Evolutionary conservation across 2,113 vertebrate genomes (phyloP).

Genomic region (Tenebrosternarchus preto): DNA sequence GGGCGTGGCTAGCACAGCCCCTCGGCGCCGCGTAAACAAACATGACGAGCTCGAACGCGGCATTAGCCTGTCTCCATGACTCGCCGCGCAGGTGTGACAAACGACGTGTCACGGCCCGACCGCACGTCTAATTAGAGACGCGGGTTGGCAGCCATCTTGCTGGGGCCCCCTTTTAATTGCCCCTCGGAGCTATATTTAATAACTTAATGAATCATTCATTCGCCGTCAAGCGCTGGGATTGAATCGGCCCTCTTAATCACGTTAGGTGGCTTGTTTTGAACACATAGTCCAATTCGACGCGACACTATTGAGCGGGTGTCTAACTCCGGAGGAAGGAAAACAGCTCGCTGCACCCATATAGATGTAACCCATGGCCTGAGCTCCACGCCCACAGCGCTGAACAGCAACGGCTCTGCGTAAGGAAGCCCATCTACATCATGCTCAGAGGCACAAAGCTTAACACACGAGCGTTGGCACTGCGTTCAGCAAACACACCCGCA

Average conservation of each 20-base stretch:
- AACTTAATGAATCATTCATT: slow-evolving; percentile 61
- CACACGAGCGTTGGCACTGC: slow-evolving; percentile 1
- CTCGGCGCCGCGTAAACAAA: slow-evolving; percentile 33
- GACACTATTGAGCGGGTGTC: slow-evolving; percentile 48
- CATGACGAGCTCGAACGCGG: slow-evolving; percentile 27
- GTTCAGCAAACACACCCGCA: background rate
- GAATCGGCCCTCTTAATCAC: slow-evolving; percentile 56
- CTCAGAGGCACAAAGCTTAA: slow-evolving; percentile 10
- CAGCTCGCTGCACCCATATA: slow-evolving; percentile 55
- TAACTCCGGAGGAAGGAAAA: slow-evolving; percentile 3
- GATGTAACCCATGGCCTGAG: slow-evolving; percentile 47
- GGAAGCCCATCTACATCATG: background rate
- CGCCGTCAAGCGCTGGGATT: slow-evolving; percentile 47
- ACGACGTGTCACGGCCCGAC: slow-evolving; percentile 49
- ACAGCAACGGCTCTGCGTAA: too few relatives aligned
- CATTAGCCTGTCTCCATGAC: slow-evolving; percentile 44
- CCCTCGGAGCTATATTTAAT: slow-evolving; percentile 59
- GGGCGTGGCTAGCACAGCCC: too few relatives aligned
- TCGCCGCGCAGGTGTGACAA: slow-evolving; percentile 57
- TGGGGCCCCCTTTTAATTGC: slow-evolving; percentile 51
- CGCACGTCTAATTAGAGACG: slow-evolving; percentile 55
- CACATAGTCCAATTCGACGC: slow-evolving; percentile 39
- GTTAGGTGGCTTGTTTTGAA: slow-evolving; percentile 53
- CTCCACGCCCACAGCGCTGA: slow-evolving; percentile 1
- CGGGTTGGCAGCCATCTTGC: slow-evolving; percentile 56